phyloP scores from a whole-genome alignment of 2,797 vertebrate genomes.

The Cossypha niveicapilla region DNA sequence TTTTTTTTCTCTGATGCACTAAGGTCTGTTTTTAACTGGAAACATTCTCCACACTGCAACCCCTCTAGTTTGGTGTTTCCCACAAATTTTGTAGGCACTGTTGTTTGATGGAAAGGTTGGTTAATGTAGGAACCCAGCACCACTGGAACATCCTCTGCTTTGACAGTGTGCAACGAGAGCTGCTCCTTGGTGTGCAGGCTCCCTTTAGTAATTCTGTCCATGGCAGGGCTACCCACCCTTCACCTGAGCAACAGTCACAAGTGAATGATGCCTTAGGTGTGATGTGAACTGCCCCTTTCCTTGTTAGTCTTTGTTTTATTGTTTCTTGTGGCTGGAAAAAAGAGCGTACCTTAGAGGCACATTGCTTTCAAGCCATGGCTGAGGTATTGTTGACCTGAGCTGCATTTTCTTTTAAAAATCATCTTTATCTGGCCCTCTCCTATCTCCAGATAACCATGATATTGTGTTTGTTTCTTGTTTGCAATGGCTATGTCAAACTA shows the following conservation, averaged over 20 bases:
- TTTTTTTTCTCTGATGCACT: not conserved
- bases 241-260: not conserved
- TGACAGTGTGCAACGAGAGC: fast-evolving
- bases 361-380: not conserved
- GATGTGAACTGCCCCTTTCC: not conserved
- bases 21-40: not conserved
- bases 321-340: not conserved
- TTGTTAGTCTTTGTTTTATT: not conserved
- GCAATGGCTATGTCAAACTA: not conserved
- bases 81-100: not conserved
- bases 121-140: not conserved
- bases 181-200: not conserved
- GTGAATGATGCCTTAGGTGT: not conserved
- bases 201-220: not conserved
- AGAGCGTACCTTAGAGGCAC: not conserved
- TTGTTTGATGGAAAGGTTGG: not conserved
- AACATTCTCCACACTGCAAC: not conserved
- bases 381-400: not conserved
- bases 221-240: not conserved
- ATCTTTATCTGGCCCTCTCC: not conserved
- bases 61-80: not conserved
- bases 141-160: not conserved
- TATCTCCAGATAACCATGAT: not conserved
- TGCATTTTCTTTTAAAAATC: not conserved
- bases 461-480: not conserved